Conservation (phyloP, 1,140 invertebrate species). For the Paralvinella palmiformis region DNA sequence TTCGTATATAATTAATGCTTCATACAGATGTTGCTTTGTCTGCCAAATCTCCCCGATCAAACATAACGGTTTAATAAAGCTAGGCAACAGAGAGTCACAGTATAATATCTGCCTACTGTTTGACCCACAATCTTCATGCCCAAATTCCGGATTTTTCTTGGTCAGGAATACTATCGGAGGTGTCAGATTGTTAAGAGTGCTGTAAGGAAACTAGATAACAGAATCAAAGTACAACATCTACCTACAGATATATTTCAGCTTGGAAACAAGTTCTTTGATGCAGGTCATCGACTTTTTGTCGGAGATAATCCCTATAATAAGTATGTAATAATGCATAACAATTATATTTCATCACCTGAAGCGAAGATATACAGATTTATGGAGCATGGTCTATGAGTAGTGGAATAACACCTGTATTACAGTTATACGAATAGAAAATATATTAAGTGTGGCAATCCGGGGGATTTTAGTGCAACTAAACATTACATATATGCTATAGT, state of each 20-base stretch:
- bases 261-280: not conserved
- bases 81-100: too few species aligned
- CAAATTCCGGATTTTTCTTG: slow-evolving; percentile 7
- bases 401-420: slow-evolving; percentile 12
- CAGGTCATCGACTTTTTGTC: not conserved
- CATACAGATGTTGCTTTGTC: too few species aligned
- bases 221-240: not conserved
- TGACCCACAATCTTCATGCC: too few species aligned
- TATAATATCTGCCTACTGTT: too few species aligned
- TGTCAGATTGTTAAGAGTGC: not conserved
- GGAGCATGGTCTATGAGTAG: slow-evolving; percentile 11
- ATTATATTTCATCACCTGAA: not conserved
- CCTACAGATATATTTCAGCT: not conserved
- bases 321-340: not conserved
- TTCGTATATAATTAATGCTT: too few species aligned
- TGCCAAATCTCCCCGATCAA: too few species aligned
- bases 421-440: not conserved
- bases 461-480: too few species aligned
- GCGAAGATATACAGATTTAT: slow-evolving; percentile 9
- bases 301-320: not conserved
- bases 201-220: not conserved
- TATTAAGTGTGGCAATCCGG: not conserved
- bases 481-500: not conserved
- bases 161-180: not conserved
- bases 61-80: too few species aligned